Evolutionary conservation across 2,113 vertebrate species (phyloP), one percentile per base, ranked within the genome.

Genomic region (Burhinus bistriatus): DNA sequence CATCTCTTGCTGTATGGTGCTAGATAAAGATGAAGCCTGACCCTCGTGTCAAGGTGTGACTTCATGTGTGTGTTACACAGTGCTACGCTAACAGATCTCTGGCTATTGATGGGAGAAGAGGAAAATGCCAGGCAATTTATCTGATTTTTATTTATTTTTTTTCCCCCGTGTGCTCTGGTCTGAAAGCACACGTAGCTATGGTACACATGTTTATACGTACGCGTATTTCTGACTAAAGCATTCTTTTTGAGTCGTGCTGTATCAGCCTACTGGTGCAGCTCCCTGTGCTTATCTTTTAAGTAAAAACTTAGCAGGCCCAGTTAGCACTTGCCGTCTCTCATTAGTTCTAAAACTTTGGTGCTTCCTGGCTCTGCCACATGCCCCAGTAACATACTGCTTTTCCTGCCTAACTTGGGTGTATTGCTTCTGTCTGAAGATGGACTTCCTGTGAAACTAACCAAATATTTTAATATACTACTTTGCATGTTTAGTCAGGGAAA

Each of bases 101-200:
- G 20, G 17, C 11, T 76, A 1, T 34, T 34, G n/a, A 20, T 36
- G 34, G 26, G 36, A 26, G 9, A n/a, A 52, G 17, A 69, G 26
- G 66, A 62, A 73, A 84, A 89, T 2, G 0, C 8, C 14, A 61
- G 3, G 2, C 36, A 25, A 18, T 62, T 85, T 55, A 32, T 21
- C 26, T 2, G 6, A 9, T 69, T 26, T 32, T 47, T 15, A 29
- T 26, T 61, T 18, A 25, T 27, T 64, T 29, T 12, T 29, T 9
- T 11, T 2, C 5, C 6, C 22, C 5, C 4, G 3, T 9, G 5
- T 59, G 15, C 6, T 45, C 11, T 22, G 8, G 12, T 80, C 40
- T 86, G 49, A 61, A 88, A 69, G 26, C 22, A 59, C 8, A 32
- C 1, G 1, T 62, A 65, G 15, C n/a, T 51, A 1, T 45, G 8